phyloP scores from a whole-genome alignment of 2,113 vertebrate species.

The Tychaedon coryphoeus region DNA sequence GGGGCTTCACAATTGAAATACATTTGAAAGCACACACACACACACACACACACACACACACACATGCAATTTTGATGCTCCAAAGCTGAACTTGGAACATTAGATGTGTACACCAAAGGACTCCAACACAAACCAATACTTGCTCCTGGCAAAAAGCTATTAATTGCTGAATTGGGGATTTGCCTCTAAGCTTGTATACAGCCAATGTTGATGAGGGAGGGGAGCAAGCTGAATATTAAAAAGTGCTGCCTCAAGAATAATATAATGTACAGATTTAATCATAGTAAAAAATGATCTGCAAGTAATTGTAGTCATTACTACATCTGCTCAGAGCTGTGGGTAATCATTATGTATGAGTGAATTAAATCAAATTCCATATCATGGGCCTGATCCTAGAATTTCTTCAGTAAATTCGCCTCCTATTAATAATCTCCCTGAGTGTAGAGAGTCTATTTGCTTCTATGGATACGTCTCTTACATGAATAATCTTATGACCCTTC shows the following conservation, averaged over 20 bases:
- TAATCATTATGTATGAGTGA: constrained; percentile 64
- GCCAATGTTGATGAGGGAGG: constrained; percentile 5
- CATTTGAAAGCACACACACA: background rate
- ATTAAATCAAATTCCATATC: constrained; percentile 52
- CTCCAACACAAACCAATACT: background rate
- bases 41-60: rapidly evolving
- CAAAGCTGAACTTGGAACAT: background rate
- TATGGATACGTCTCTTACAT: background rate
- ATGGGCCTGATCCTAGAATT: constrained; percentile 39
- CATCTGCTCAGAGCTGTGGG: constrained; percentile 61
- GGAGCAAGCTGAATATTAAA: constrained; percentile 49
- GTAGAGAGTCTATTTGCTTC: background rate
- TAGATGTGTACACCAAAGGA: background rate
- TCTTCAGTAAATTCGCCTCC: background rate
- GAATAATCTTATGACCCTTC: background rate
- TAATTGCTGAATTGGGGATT: background rate
- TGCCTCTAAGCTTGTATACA: constrained; percentile 6
- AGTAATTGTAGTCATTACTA: constrained; percentile 69
- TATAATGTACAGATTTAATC: constrained; percentile 60
- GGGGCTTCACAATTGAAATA: background rate
- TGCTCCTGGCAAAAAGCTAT: background rate
- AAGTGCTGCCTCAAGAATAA: constrained; percentile 57
- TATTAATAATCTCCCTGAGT: background rate
- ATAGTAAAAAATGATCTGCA: constrained; percentile 64
- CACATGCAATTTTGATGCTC: background rate